These are phyloP conservation scores for Cirrhinus mrigala DNA, from an alignment of 2,797 vertebrate genomes.

Conservation along the genomic window DNA sequence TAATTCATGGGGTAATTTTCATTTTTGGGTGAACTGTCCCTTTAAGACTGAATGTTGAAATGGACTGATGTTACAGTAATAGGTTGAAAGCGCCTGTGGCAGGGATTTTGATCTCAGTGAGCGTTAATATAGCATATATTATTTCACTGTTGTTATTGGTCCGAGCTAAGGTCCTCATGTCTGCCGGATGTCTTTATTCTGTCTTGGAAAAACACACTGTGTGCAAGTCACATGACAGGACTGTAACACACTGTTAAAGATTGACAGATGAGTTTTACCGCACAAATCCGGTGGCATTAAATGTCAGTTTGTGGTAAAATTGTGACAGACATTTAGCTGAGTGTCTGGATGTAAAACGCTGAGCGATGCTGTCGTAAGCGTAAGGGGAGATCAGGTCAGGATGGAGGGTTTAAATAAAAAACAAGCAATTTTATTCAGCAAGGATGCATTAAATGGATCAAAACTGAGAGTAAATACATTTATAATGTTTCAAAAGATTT, in stretches of 20 bases:
- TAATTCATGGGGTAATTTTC: not conserved
- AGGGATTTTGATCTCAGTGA: not conserved
- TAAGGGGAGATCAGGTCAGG: not conserved
- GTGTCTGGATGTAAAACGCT: not conserved
- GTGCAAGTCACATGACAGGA: not conserved
- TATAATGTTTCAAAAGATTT: not conserved
- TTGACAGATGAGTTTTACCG: not conserved
- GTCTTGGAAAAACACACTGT: not conserved
- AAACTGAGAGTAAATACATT: not conserved
- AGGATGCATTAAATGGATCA: no score
- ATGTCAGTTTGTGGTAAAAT: not conserved
- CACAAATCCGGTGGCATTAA: not conserved
- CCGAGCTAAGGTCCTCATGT: no score
- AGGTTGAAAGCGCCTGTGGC: not conserved
- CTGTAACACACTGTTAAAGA: not conserved
- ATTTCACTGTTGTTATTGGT: not conserved
- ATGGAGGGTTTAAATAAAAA: not conserved
- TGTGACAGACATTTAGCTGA: not conserved
- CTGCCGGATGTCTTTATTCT: not conserved
- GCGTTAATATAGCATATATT: not conserved
- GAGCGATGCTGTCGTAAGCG: not conserved
- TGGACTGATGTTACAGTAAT: not conserved
- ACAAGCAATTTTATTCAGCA: no score
- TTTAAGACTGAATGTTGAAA: not conserved
- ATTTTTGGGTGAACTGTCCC: not conserved